A percentile compares a stretch with the other conserved stretches of the same genome.
These are phyloP conservation scores for Misgurnus anguillicaudatus DNA, from an alignment of 2,113 vertebrate species.

Conservation along the genomic window DNA sequence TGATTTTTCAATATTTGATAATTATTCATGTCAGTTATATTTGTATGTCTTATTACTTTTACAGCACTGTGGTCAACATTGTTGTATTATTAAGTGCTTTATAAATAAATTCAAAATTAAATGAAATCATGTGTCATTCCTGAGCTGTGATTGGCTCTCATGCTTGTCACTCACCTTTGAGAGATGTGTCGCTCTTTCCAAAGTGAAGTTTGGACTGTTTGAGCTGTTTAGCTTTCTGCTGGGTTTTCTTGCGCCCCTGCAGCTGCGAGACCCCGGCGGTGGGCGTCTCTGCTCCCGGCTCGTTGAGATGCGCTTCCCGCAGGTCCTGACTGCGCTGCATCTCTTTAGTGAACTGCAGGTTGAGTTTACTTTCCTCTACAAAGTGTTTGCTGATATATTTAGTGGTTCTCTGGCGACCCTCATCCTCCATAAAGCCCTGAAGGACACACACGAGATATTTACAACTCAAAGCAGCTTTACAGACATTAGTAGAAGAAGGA, in stretches of 20 bases:
- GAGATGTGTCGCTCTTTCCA: conserved; percentile 22
- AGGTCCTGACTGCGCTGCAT: conserved; percentile 85
- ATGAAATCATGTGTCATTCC: neutral
- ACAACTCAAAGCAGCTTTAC: neutral
- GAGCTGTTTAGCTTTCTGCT: neutral
- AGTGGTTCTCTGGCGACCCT: conserved; percentile 93
- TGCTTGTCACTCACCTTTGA: conserved; percentile 56
- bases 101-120: no score
- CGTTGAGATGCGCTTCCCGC: conserved; percentile 54
- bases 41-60: no score
- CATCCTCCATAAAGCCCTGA: conserved; percentile 96
- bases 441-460: neutral
- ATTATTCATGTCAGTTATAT: no score
- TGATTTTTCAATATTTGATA: no score
- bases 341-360: conserved; percentile 85
- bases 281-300: neutral
- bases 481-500: neutral
- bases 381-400: conserved; percentile 88
- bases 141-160: neutral
- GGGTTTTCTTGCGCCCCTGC: no score
- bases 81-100: no score
- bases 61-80: no score
- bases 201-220: conserved; percentile 13
- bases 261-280: no score
- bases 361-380: conserved; percentile 83